A percentile compares a stretch with the other conserved stretches of the same genome.
Conservation (phyloP, 2,113 vertebrate species). For the Nannospalax galili region DNA sequence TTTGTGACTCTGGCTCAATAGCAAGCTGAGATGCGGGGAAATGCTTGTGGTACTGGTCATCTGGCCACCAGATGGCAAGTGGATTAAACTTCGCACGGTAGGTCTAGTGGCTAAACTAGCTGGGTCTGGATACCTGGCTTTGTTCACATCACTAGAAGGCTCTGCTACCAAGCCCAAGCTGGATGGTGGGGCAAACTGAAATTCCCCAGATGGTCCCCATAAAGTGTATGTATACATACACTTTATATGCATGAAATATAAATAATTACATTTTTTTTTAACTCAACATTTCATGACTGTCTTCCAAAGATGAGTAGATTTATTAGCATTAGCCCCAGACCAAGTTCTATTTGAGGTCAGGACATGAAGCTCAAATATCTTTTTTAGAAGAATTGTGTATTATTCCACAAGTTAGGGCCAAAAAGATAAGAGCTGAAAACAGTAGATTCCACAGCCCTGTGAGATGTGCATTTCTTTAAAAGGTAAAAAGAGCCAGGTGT, state of each 20-base stretch:
- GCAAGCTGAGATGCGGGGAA: conserved; percentile 52
- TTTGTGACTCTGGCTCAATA: conserved; percentile 58
- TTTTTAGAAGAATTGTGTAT: conserved; percentile 59
- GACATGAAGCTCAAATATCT: background rate
- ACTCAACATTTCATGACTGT: conserved; percentile 44
- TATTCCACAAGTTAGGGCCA: background rate
- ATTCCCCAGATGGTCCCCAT: background rate
- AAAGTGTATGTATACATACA: conserved; percentile 32
- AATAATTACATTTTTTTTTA: background rate
- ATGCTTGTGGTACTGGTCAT: conserved; percentile 28
- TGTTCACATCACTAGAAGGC: background rate
- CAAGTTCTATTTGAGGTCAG: conserved; percentile 49
- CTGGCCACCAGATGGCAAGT: conserved; percentile 61
- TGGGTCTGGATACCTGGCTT: conserved; percentile 56
- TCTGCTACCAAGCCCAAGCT: conserved; percentile 11
- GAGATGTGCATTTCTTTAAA: background rate
- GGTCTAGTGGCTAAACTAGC: background rate
- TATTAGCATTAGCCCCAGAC: background rate
- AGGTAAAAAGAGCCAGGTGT: too few relatives aligned
- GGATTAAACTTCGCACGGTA: conserved; percentile 41
- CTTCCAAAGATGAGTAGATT: conserved; percentile 65
- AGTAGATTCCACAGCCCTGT: background rate
- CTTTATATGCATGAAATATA: background rate
- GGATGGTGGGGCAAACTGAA: background rate
- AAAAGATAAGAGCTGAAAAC: background rate